These are phyloP conservation scores for Onychomys arenicola DNA, from an alignment of 2,797 vertebrate species.

Conservation along the genomic window DNA sequence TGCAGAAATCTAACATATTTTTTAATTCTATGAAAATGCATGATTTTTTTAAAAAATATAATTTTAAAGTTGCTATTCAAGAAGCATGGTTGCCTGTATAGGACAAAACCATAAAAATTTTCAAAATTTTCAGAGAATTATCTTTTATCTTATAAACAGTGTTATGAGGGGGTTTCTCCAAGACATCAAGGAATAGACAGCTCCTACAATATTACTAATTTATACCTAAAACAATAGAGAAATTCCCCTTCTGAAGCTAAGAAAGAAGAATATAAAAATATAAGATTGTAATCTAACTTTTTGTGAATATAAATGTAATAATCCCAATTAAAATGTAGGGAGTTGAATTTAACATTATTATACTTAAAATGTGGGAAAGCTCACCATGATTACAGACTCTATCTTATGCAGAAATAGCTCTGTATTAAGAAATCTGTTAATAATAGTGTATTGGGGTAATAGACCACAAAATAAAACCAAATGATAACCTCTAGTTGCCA, in stretches of 20 bases:
- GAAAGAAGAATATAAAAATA: constrained; percentile 63
- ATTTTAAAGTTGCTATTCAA: constrained; percentile 65
- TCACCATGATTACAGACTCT: neutral
- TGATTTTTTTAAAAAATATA: constrained; percentile 67
- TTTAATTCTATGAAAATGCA: constrained; percentile 72
- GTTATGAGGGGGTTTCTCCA: constrained; percentile 31
- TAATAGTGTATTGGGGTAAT: constrained; percentile 38
- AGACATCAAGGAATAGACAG: constrained; percentile 41
- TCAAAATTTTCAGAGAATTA: constrained; percentile 64
- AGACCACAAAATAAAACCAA: constrained; percentile 49
- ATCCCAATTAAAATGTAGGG: constrained; percentile 58
- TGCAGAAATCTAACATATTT: constrained; percentile 57
- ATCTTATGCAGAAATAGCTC: constrained; percentile 66
- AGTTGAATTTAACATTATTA: constrained; percentile 64
- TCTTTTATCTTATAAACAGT: neutral
- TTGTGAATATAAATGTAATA: constrained; percentile 61
- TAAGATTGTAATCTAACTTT: constrained; percentile 50
- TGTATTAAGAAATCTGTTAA: constrained; percentile 41
- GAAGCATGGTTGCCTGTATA: constrained; percentile 48
- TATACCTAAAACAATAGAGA: neutral
- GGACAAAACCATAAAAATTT: constrained; percentile 41
- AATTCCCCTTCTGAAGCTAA: constrained; percentile 38
- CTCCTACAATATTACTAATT: constrained; percentile 39
- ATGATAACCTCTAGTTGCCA: constrained; percentile 42
- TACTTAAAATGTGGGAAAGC: neutral